phyloP scores from a whole-genome alignment of 2,113 vertebrate genomes.

The Delphinus delphis region DNA sequence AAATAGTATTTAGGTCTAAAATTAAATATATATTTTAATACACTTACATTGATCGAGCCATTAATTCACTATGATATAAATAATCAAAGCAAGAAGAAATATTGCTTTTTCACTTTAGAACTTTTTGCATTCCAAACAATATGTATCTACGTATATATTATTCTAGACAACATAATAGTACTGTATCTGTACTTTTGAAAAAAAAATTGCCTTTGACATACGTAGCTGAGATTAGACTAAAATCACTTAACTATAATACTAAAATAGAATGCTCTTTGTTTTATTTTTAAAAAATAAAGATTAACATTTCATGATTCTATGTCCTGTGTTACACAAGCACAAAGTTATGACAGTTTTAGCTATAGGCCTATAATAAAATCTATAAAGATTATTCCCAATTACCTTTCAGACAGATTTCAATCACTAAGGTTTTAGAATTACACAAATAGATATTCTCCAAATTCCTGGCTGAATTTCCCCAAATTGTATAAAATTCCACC shows the following conservation, averaged over 20 bases:
- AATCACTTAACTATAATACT: neutral
- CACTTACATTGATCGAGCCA: neutral
- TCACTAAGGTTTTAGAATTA: neutral
- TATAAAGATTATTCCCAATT: neutral
- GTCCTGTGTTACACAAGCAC: neutral
- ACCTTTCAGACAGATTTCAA: neutral
- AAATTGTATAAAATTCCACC: neutral
- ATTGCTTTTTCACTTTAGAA: constrained; percentile 36
- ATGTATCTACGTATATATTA: neutral
- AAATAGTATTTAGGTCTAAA: neutral
- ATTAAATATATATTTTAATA: constrained; percentile 28
- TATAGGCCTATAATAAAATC: neutral
- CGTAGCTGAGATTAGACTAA: neutral
- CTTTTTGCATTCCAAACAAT: neutral
- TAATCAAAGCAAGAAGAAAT: constrained; percentile 15
- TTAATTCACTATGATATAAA: neutral
- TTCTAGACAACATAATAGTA: neutral
- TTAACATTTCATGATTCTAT: neutral
- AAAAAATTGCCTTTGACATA: neutral
- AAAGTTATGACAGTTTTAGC: constrained; percentile 13
- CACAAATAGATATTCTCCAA: neutral
- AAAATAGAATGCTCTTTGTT: neutral
- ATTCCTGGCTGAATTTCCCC: neutral
- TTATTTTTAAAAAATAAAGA: neutral
- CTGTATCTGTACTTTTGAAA: neutral